A percentile compares a stretch with the other conserved stretches of the same genome.
Conservation (phyloP, 1,140 invertebrate genomes). For the Sitodiplosis mosellana region DNA sequence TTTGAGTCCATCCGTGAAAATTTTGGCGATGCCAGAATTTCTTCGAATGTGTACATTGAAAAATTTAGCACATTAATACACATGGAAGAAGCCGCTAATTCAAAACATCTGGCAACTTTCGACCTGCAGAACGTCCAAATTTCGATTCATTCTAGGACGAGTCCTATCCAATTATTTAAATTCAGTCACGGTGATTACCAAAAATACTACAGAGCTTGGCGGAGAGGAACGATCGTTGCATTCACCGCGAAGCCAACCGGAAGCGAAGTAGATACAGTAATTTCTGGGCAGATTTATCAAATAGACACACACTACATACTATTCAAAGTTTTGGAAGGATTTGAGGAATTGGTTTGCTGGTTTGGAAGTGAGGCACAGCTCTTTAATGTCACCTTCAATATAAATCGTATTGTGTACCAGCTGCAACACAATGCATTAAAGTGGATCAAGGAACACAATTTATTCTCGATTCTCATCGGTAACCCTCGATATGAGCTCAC, state of each 20-base stretch:
- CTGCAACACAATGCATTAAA: neutral
- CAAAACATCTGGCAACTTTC: neutral
- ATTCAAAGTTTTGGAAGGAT: too few species aligned
- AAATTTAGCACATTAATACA: slow-evolving; percentile 17
- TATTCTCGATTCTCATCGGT: neutral
- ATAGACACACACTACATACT: too few species aligned
- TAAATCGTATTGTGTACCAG: slow-evolving; percentile 18
- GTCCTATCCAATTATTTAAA: too few species aligned
- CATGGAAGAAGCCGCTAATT: neutral
- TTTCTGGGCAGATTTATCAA: too few species aligned
- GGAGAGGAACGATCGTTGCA: neutral
- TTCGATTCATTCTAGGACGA: neutral
- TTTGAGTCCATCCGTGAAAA: too few species aligned
- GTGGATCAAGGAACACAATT: neutral
- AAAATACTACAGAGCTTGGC: neutral
- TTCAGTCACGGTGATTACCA: too few species aligned
- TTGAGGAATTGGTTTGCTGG: slow-evolving; percentile 9
- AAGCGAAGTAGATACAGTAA: too few species aligned
- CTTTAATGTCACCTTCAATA: slow-evolving; percentile 29
- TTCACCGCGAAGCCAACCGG: neutral
- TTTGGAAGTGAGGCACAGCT: too few species aligned
- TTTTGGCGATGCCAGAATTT: too few species aligned
- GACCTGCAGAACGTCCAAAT: neutral
- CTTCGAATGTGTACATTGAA: too few species aligned
- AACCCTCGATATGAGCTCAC: neutral